Base-by-base conservation (phyloP, 2,797 vertebrate genomes). In the Fistularia commersonii region DNA sequence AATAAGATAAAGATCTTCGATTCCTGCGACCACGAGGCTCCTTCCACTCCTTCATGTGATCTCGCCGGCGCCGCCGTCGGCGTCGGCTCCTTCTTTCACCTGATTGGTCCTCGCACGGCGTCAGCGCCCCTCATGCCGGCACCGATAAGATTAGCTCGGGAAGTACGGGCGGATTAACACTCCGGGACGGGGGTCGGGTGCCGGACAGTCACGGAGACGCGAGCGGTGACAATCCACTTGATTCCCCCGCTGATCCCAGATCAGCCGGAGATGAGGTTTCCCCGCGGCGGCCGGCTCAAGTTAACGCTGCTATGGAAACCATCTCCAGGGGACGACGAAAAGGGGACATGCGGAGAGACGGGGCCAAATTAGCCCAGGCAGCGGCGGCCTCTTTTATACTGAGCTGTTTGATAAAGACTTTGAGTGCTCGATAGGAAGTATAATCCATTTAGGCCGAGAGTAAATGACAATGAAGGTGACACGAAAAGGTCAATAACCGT, bases 111-210 rank as follows among this genome's bases (percentile, higher is more conserved):
- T 79, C 65, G 70, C 45, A 35, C 61, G 48, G 81, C 57, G 48
- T 44, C 61, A 48, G 61, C 14, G 73, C 43, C 62, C 32, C 45
- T 55, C 66, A 51, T 72, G 60, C 79, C 69, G 74, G 66, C 79
- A 83, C 79, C 75, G 37, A 38, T 15, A 50, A 56, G 57, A 78
- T 77, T 77, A 79, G 64, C 66, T 15, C 1, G 9, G 51, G 61
- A 57, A 67, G 76, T 47, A 40, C 63, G 50, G 37, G 36, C 64
- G 83, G 84, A 89, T 91, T 89, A 88, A 46, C 79, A 42, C 79
- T 60, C 46, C 2, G 1, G 58, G 54, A 64, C 11, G 65, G 48
- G 51, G 72, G 54, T 59, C 14, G 57, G 39, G 46, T 48, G 52
- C 0, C 40, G 23, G 34, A n/a, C n/a, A n/a, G n/a, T n/a, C n/a